phyloP scores from a whole-genome alignment of 2,888 invertebrate genomes.

The Bombyx huttoni region DNA sequence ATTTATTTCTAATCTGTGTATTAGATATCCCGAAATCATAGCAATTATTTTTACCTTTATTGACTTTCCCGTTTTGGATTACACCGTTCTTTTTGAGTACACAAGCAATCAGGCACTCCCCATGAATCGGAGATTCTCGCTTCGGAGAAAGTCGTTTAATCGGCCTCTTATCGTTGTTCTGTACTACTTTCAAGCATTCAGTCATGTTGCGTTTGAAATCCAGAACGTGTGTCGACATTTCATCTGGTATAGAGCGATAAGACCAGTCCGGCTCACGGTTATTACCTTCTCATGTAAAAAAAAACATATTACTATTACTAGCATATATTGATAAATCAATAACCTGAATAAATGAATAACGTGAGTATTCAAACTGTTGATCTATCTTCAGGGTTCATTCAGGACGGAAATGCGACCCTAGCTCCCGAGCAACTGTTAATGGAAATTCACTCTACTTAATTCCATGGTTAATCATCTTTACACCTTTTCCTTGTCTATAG shows the following conservation, averaged over 20 bases:
- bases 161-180: constrained; percentile 33
- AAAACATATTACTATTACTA: constrained; percentile 6
- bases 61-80: constrained; percentile 43
- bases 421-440: too few species aligned
- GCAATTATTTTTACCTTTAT: constrained; percentile 35
- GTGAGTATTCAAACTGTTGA: not conserved
- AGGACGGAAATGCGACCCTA: too few species aligned
- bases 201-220: constrained; percentile 56
- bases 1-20: too few species aligned
- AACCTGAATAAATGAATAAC: not conserved
- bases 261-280: constrained; percentile 61
- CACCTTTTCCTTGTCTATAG: too few species aligned
- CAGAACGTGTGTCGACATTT: constrained; percentile 32
- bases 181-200: constrained; percentile 55
- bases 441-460: too few species aligned
- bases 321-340: not conserved
- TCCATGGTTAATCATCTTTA: too few species aligned
- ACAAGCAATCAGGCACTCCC: constrained; percentile 57
- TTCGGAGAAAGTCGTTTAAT: constrained; percentile 46
- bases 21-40: too few species aligned
- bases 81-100: constrained; percentile 54
- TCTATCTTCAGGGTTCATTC: too few species aligned
- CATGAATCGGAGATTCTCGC: constrained; percentile 49
- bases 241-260: constrained; percentile 52
- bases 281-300: constrained; percentile 15